Evolutionary conservation across 2,888 invertebrate species (phyloP).

Genomic region (Oligia fasciuncula): DNA sequence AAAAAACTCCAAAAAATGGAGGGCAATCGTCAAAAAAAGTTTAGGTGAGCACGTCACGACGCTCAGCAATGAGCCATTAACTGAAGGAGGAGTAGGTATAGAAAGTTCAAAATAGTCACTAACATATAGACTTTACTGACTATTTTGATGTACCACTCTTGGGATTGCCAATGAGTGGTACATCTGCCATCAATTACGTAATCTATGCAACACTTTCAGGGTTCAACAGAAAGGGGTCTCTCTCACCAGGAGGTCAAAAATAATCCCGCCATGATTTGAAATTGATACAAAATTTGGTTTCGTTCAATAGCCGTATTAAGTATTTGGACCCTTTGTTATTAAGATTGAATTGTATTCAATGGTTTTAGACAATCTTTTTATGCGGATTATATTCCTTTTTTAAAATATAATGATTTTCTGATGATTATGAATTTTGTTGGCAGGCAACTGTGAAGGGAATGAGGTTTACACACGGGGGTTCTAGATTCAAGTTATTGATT

Average conservation of each 20-base stretch:
- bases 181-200: conserved; percentile 39
- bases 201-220: conserved; percentile 59
- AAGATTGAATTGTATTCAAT: conserved; percentile 66
- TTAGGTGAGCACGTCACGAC: no score
- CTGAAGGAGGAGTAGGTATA: background rate
- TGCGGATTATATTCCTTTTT: conserved; percentile 46
- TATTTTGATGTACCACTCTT: background rate
- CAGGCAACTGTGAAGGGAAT: conserved; percentile 53
- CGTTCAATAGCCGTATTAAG: conserved; percentile 79
- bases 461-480: conserved; percentile 47
- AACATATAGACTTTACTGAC: no score
- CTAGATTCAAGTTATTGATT: background rate
- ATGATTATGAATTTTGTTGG: conserved; percentile 59
- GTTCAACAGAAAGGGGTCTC: conserved; percentile 74
- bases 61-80: background rate
- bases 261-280: conserved; percentile 83
- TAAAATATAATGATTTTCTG: conserved; percentile 58
- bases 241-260: conserved; percentile 78
- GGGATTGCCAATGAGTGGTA: background rate
- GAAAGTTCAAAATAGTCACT: background rate
- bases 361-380: conserved; percentile 57
- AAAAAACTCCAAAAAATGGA: background rate
- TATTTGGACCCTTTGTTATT: conserved; percentile 69
- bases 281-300: conserved; percentile 86
- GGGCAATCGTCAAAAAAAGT: background rate